Conservation (phyloP, 2,888 invertebrate genomes). For the Herminia tarsipennalis region DNA sequence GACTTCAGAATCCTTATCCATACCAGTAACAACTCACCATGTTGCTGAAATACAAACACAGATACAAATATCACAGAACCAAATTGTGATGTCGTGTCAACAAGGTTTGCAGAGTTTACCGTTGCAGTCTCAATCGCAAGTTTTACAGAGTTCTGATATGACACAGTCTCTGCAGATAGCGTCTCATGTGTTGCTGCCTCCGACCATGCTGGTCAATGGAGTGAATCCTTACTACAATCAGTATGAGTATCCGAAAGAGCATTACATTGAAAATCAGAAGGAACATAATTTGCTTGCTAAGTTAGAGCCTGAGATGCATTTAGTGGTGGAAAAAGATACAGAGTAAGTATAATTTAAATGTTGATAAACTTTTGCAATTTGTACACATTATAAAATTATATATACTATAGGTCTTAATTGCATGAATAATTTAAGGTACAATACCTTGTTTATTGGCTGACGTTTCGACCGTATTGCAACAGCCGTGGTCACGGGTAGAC, state of each 20-base stretch:
- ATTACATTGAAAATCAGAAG: constrained; percentile 56
- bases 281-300: constrained; percentile 63
- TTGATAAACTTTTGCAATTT: too few species aligned
- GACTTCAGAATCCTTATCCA: constrained; percentile 62
- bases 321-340: constrained; percentile 49
- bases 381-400: too few species aligned
- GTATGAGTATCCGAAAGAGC: constrained; percentile 65
- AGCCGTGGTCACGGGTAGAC: too few species aligned
- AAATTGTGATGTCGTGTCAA: constrained; percentile 73
- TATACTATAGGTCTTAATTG: not conserved
- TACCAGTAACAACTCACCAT: constrained; percentile 60
- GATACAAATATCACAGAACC: constrained; percentile 64
- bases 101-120: constrained; percentile 65
- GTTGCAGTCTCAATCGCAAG: constrained; percentile 50
- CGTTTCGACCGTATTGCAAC: too few species aligned
- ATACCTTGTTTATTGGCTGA: too few species aligned
- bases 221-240: constrained; percentile 67
- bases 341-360: constrained; percentile 56
- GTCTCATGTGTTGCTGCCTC: constrained; percentile 71
- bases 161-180: constrained; percentile 68
- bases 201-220: constrained; percentile 67
- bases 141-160: constrained; percentile 62
- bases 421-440: too few species aligned
- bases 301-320: constrained; percentile 54
- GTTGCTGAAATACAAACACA: constrained; percentile 55